phyloP scores from a whole-genome alignment of 2,113 vertebrate genomes.

The Gasterosteus nipponicus region DNA sequence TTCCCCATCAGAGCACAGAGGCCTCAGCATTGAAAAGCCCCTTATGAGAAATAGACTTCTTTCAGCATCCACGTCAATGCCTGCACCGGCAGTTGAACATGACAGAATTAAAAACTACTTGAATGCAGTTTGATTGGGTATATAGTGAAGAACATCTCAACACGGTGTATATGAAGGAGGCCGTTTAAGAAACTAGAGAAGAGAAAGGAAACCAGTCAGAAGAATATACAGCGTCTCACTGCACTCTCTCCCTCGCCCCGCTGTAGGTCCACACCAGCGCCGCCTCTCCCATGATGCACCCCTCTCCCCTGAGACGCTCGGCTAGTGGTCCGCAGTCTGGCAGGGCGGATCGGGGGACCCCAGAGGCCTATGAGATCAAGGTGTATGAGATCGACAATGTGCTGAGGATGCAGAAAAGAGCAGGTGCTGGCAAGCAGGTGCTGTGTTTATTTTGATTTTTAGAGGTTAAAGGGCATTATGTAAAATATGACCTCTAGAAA shows the following conservation, averaged over 20 bases:
- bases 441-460: slow-evolving; percentile 52
- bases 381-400: slow-evolving; percentile 95
- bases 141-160: background rate
- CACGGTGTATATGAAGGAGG: background rate
- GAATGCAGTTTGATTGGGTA: background rate
- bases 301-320: slow-evolving; percentile 82
- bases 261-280: slow-evolving; percentile 86
- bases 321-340: slow-evolving; percentile 80
- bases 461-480: slow-evolving; percentile 37
- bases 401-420: slow-evolving; percentile 88
- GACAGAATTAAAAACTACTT: background rate
- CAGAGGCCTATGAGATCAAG: slow-evolving; percentile 94
- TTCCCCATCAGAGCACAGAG: too few species aligned
- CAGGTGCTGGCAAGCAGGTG: slow-evolving; percentile 86
- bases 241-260: slow-evolving; percentile 13
- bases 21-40: too few species aligned
- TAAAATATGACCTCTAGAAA: slow-evolving; percentile 35
- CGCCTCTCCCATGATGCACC: slow-evolving; percentile 82
- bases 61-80: slow-evolving; percentile 11
- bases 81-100: background rate
- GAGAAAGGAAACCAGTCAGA: background rate
- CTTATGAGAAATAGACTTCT: background rate
- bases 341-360: slow-evolving; percentile 88
- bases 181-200: background rate
- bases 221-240: slow-evolving; percentile 1